These are phyloP conservation scores for Phymanthus crucifer DNA, from an alignment of 92 coral and sea anemone genomes.

Conservation along the genomic window DNA sequence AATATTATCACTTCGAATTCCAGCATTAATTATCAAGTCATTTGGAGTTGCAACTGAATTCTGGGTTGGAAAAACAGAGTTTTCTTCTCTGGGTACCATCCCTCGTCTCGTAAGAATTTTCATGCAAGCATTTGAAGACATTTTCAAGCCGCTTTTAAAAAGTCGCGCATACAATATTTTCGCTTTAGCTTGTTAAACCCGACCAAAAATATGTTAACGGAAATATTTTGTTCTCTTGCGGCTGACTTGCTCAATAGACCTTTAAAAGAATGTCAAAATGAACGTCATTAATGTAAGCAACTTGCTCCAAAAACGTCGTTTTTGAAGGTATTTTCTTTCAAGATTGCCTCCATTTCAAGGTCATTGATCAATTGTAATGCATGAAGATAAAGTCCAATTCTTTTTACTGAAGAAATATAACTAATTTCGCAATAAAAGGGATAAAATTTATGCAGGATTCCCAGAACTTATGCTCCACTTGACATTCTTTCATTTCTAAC, in stretches of 20 bases:
- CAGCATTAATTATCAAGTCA: not conserved
- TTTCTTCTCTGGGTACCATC: not conserved
- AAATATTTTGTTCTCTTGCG: not conserved
- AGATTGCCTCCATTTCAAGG: no score
- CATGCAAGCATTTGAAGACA: slow-evolving; percentile 2
- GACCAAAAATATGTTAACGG: slow-evolving; percentile 11
- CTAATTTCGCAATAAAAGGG: not conserved
- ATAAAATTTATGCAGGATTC: not conserved
- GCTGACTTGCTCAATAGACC: not conserved
- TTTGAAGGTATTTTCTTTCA: not conserved
- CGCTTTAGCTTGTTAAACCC: not conserved
- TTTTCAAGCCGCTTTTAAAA: not conserved
- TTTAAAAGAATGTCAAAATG: not conserved
- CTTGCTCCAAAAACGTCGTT: not conserved
- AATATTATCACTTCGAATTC: not conserved
- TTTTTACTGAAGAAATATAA: not conserved
- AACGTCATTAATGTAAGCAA: not conserved
- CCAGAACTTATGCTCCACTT: slow-evolving; percentile 5
- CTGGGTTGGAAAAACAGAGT: not conserved
- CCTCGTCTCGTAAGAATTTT: not conserved
- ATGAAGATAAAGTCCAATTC: not conserved
- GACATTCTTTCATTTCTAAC: not conserved
- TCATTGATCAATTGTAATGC: no score
- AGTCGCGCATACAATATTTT: not conserved
- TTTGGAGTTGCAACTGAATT: not conserved